Evolutionary conservation across 2,888 invertebrate genomes (phyloP).

Genomic region (Drosophila pseudotalamancana): DNA sequence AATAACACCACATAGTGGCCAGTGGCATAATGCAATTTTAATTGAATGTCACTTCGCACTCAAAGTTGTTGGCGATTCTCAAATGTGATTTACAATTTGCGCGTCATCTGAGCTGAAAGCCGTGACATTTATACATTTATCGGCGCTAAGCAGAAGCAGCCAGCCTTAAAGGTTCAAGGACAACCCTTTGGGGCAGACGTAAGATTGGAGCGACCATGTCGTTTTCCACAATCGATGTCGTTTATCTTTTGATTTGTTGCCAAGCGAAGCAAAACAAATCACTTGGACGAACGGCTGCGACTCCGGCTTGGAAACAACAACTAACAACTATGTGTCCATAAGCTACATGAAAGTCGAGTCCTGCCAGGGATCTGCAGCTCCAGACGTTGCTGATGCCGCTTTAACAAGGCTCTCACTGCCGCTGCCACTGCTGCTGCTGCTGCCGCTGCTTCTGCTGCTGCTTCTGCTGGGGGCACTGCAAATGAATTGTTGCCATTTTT

Average conservation of each 20-base stretch:
- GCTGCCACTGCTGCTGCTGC: constrained; percentile 1
- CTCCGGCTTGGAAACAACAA: constrained; percentile 39
- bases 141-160: constrained; percentile 22
- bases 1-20: constrained; percentile 26
- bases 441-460: constrained; percentile 10
- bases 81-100: constrained; percentile 37
- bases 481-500: constrained; percentile 76
- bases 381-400: constrained; percentile 2
- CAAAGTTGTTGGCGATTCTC: constrained; percentile 5
- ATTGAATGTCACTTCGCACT: constrained; percentile 45
- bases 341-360: constrained; percentile 20
- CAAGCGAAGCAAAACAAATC: constrained; percentile 76
- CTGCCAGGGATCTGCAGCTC: constrained; percentile 43
- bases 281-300: constrained; percentile 66
- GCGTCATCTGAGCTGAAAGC: constrained; percentile 27
- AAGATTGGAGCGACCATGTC: constrained; percentile 54
- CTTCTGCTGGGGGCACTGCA: constrained; percentile 44
- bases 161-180: constrained; percentile 14
- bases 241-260: constrained; percentile 78
- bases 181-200: constrained; percentile 35
- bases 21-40: constrained; percentile 62
- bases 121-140: constrained; percentile 55
- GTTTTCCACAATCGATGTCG: constrained; percentile 75
- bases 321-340: constrained; percentile 57
- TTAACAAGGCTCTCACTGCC: constrained; percentile 44